phyloP scores from a whole-genome alignment of 2,888 invertebrate species.

The Trissolcus brochymenae region DNA sequence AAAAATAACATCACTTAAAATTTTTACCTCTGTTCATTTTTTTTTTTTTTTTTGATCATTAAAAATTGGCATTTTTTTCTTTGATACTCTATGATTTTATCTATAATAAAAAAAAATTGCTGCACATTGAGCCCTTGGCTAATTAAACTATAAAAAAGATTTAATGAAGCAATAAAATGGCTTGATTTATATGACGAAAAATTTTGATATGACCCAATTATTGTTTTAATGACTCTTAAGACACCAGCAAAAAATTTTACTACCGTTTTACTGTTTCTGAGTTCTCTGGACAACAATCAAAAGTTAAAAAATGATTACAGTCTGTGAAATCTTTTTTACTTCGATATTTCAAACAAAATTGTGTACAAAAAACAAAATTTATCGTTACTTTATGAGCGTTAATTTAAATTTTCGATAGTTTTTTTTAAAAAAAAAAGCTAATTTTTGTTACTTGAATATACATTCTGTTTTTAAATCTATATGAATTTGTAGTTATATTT shows the following conservation, averaged over 20 bases:
- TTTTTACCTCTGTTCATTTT: no score
- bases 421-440: no score
- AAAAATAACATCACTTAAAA: no score
- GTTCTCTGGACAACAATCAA: constrained; percentile 24
- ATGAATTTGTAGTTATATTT: no score
- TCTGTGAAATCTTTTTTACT: constrained; percentile 6
- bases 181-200: constrained; percentile 43
- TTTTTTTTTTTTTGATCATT: no score
- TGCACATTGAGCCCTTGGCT: constrained; percentile 11
- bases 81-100: neutral
- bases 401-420: no score
- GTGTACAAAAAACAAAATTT: no score
- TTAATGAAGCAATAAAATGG: constrained; percentile 44
- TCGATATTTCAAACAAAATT: no score
- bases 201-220: constrained; percentile 44
- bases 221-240: constrained; percentile 36
- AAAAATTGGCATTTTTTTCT: no score
- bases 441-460: no score
- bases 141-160: constrained; percentile 26
- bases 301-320: constrained; percentile 9
- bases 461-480: no score
- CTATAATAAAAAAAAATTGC: constrained; percentile 1
- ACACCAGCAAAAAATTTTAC: constrained; percentile 27
- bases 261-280: constrained; percentile 38
- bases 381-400: no score